Evolutionary conservation across 1,140 invertebrate species (phyloP).

Genomic region (Cyphomyrmex costatus): DNA sequence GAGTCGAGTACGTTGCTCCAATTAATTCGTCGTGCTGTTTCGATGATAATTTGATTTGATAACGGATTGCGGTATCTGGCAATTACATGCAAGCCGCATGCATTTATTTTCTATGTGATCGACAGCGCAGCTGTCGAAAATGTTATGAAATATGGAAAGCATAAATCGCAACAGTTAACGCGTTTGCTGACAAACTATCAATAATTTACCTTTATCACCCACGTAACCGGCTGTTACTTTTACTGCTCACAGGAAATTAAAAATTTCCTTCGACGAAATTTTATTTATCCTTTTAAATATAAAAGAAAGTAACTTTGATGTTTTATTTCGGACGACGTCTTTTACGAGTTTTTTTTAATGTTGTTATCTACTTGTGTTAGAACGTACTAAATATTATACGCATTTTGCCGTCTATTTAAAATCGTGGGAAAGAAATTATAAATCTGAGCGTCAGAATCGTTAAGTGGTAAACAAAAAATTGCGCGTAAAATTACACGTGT

Average conservation of each 20-base stretch:
- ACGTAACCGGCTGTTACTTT: not conserved
- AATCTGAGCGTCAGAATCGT: constrained; percentile 3
- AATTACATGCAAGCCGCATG: constrained; percentile 41
- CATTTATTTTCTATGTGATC: constrained; percentile 43
- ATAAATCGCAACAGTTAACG: constrained; percentile 35
- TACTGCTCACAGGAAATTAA: not conserved
- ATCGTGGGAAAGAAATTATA: constrained; percentile 21
- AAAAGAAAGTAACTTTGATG: not conserved
- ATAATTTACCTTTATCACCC: constrained; percentile 32
- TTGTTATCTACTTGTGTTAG: not conserved
- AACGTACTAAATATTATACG: not conserved
- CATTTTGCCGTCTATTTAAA: not conserved
- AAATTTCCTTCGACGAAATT: not conserved
- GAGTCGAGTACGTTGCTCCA: constrained; percentile 56
- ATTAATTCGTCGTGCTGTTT: constrained; percentile 53
- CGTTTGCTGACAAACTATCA: constrained; percentile 4
- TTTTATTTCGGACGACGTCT: not conserved
- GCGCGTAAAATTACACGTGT: not conserved
- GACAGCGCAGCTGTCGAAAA: constrained; percentile 15
- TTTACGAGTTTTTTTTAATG: not conserved
- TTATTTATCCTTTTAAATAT: not conserved
- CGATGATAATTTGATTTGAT: constrained; percentile 56
- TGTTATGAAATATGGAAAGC: constrained; percentile 57
- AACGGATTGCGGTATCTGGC: constrained; percentile 39
- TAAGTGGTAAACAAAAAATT: not conserved